Evolutionary conservation across 2,797 vertebrate genomes (phyloP), one percentile per base, ranked within the genome.

Genomic region (Enteromius anoplus): DNA sequence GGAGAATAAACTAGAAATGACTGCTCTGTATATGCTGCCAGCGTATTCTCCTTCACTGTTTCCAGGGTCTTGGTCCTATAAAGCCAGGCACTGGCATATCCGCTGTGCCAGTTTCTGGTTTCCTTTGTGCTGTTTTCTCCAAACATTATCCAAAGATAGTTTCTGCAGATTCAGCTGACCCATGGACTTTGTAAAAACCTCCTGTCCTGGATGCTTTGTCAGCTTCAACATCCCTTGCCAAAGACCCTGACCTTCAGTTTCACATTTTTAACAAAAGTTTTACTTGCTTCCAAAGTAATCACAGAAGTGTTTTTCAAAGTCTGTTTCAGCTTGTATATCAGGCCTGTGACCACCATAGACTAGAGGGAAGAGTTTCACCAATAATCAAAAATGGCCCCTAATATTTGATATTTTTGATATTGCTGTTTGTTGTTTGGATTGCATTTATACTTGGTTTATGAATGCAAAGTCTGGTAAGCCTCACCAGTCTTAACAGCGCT

Each of bases 81-180:
- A 70, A 69, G 19, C n/a, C 42, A 37, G 10, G 6, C 23, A 3
- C 1, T 66, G 47, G 34, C 47, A 75, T 72, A 53, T 60, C 72
- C 75, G 15, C 55, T 3, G 42, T 78, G 40, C 77, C 29, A 42
- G 23, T 62, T 76, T 75, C 34, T 75, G 42, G 29, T 73, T 75
- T 72, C 19, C 26, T 68, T 49, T 51, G 10, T 34, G 26, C 34
- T 55, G 75, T 60, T 78, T 78, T 55, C 37, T 76, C 53, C 34
- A 69, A 75, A 55, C 70, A 80, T 79, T 51, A 68, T 12, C 60
- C 17, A 7, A 32, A 84, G 69, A 84, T 68, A 69, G 29, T 49
- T 51, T 80, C 69, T 75, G 62, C 78, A 69, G 42, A 60, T 80
- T 84, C 53, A 85, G 64, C 78, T 47, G 78, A 75, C 69, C 66